Base-by-base conservation (phyloP, 2,888 invertebrate species). In the Morpho deidamia region DNA sequence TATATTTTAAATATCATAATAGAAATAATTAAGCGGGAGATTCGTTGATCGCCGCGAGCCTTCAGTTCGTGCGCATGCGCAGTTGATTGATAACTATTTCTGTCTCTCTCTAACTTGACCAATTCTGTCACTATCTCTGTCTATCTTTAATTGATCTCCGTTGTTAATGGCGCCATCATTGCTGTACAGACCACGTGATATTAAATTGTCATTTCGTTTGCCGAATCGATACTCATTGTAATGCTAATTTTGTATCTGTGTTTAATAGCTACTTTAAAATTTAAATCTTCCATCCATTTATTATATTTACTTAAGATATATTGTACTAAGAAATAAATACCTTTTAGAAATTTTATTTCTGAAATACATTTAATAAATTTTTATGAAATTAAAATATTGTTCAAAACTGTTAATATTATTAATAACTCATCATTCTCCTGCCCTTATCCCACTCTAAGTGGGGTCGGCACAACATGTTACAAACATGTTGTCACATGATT, bases 1-100 rank as follows among this genome's bases (percentile, higher is more conserved):
- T 79, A 84, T 79, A 79, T 76, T 83, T 83, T 80, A 81, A 83
- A 85, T 85, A 88, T 85, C 81, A 88, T 88, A 89, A 88, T 89
- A 88, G 83, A 88, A 88, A 88, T 87, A 87, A 89, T 88, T 85
- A 88, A 82, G 78, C 76, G 63, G 66, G 75, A 78, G 80, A 86
- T 83, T 77, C 77, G 68, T 73, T 74, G 78, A 83, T 83, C 75
- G 85, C 88, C 81, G 69, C 75, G 59, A 76, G 88, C 87, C 70
- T 70, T 71, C 67, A 74, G 72, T 81, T 83, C 81, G 80, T 81
- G 85, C 80, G 82, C 83, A 72, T 81, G 79, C 83, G 77, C 76
- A 9, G 12, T 73, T 88, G 89, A 89, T 89, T 87, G 88, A 89
- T 89, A 88, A 82, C 85, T 75, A 61, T 58, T 58, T 62, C 62